Evolutionary conservation across 1,140 invertebrate species (phyloP).

Genomic region (Leptopilina boulardi): DNA sequence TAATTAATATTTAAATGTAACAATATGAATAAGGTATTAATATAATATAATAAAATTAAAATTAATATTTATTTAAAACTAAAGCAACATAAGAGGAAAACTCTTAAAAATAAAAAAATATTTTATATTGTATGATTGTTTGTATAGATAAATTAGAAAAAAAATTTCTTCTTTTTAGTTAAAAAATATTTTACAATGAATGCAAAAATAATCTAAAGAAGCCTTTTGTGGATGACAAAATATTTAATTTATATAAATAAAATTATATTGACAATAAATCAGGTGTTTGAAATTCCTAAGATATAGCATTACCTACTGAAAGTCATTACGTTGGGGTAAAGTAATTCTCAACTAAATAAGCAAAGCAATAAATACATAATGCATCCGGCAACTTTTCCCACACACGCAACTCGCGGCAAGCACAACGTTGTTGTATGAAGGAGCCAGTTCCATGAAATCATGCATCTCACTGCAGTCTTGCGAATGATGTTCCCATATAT

Average conservation of each 20-base stretch:
- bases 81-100: too few species aligned
- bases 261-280: constrained; percentile 62
- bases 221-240: constrained; percentile 53
- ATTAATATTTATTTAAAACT: too few species aligned
- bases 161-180: not conserved
- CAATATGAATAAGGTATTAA: too few species aligned
- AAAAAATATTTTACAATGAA: not conserved
- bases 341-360: constrained; percentile 74
- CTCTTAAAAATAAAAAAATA: too few species aligned
- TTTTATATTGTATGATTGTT: too few species aligned
- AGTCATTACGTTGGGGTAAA: constrained; percentile 70
- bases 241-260: constrained; percentile 53
- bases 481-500: constrained; percentile 56
- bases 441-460: constrained; percentile 71
- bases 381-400: constrained; percentile 72
- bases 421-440: constrained; percentile 40
- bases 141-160: too few species aligned
- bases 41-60: too few species aligned
- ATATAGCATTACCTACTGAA: constrained; percentile 58
- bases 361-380: constrained; percentile 75
- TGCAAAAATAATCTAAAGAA: constrained; percentile 36
- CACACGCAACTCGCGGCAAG: constrained; percentile 61
- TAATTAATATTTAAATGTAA: too few species aligned
- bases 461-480: constrained; percentile 67
- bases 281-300: constrained; percentile 63